phyloP scores from a whole-genome alignment of 2,797 vertebrate species.

The Peromyscus aztecus region DNA sequence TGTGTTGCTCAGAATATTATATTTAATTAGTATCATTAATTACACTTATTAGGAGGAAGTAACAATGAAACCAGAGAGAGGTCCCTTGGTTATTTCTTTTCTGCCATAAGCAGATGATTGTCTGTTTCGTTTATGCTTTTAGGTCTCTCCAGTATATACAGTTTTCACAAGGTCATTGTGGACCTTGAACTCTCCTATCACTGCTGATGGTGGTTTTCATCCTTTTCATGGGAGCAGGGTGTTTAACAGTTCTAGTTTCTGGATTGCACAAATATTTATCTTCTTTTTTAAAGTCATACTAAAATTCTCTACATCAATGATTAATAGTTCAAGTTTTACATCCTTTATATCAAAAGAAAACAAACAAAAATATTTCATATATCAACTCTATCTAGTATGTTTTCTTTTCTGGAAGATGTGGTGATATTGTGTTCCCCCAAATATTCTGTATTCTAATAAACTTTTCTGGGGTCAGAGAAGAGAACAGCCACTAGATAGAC shows the following conservation, averaged over 20 bases:
- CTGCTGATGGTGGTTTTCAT: neutral
- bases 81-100: rapidly evolving
- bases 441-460: no score
- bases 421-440: no score
- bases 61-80: neutral
- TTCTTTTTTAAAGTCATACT: neutral
- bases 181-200: neutral
- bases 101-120: neutral
- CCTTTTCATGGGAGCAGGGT: neutral
- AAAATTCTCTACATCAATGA: neutral
- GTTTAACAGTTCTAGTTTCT: neutral
- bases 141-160: neutral
- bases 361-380: neutral
- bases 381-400: neutral
- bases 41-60: neutral
- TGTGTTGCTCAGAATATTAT: neutral
- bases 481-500: no score
- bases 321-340: neutral
- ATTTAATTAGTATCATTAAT: neutral
- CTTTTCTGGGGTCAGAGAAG: no score
- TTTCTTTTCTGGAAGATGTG: neutral
- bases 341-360: neutral
- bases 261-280: neutral
- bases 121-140: neutral
- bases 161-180: neutral